Evolutionary conservation across 1,140 invertebrate species (phyloP), one percentile per base, ranked within the genome.

Genomic region (Chrysoperla carnea): DNA sequence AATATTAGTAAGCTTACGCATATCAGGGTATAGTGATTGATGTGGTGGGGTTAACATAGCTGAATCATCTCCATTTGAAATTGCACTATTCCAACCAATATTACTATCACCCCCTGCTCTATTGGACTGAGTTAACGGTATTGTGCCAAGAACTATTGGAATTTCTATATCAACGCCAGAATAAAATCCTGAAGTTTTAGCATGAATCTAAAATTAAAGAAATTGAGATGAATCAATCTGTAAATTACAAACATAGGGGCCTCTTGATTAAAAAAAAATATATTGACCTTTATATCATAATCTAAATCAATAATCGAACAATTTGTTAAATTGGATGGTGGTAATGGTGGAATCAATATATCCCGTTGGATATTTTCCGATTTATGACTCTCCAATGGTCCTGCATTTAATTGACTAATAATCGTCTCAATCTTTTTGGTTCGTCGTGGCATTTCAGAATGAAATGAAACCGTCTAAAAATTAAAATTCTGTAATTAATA

Each of bases 301-400:
- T 71, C 62, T 17, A 81, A 51, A 48, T 75, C 67, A 41, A 82
- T 82, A 42, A 75, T 69, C 2, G 64, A 61, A 50, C 78, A 81
- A 46, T 70, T 64, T 3, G 64, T 55, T 3, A 82, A 52, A 58
- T 79, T 78, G 8, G 72, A 74, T 8, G 76, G 70, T 17, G 76
- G 76, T 48, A 79, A 48, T 9, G 70, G 59, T 1, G 78, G 77
- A 42, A 82, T 64, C 8, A 64, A 57, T 41, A 81, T 52, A 48
- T 66, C 62, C 37, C 78, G 67, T 31, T 64, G 65, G 58, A 70
- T 78, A 38, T 66, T 69, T 4, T 64, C 63, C 1, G 59, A 70
- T 12, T 63, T 66, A 46, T 65, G 56, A 6, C 52, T 63, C 8
- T 65, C 63, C 0, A 78, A 55, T 0, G 73, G 69, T 8, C 76